phyloP scores from a whole-genome alignment of 2,113 vertebrate species.

The Rhinolophus sinicus region DNA sequence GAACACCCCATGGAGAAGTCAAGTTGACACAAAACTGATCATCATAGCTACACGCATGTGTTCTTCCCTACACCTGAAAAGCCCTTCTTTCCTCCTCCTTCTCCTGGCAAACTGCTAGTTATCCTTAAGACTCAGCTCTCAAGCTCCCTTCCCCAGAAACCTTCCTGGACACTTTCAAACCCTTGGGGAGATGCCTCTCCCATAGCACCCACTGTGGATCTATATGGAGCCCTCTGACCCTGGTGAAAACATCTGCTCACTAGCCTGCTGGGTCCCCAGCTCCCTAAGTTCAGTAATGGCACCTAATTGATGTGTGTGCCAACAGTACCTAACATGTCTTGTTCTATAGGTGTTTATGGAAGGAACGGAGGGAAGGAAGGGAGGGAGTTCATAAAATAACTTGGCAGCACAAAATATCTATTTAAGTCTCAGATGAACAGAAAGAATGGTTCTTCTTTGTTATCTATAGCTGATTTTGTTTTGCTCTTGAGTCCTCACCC shows the following conservation, averaged over 20 bases:
- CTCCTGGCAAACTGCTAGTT: background rate
- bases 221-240: background rate
- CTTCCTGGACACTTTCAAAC: background rate
- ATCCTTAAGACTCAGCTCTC: background rate
- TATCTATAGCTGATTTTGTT: background rate
- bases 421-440: background rate
- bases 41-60: background rate
- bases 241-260: background rate
- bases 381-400: background rate
- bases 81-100: background rate
- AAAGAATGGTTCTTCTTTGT: constrained; percentile 9
- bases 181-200: background rate
- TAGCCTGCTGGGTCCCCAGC: background rate
- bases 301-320: background rate
- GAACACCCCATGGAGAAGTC: background rate
- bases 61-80: background rate
- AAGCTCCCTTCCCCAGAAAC: background rate
- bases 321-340: background rate
- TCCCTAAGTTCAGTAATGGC: background rate
- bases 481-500: background rate
- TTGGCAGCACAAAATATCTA: background rate
- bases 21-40: background rate
- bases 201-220: background rate
- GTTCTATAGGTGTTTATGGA: background rate
- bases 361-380: background rate